Evolutionary conservation across 2,113 vertebrate genomes (phyloP), one percentile per base, ranked within the genome.

Genomic region (Channa maculata): DNA sequence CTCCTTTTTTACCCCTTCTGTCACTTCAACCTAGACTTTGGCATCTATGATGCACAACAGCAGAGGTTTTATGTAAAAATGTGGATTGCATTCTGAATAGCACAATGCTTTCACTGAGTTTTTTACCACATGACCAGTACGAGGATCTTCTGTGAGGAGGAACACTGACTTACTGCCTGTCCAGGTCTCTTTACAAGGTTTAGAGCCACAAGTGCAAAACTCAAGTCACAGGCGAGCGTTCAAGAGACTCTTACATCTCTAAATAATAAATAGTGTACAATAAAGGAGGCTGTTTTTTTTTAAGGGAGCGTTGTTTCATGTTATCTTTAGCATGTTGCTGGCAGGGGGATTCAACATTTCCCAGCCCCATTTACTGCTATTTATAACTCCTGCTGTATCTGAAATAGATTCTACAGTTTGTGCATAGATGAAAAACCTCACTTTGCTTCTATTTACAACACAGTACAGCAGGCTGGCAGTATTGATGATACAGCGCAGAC

Each of bases 261-360:
- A 41, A 90, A 91, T 91, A 81, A 90, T 89, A 70, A 60, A 92
- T 77, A 14, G 43, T 37, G 49, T 73, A 69, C 88, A 86, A 86
- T 85, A 34, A 86, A 80, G 67, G 71, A 14, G 34, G 71, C 60
- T 34, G 50, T 68, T 88, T 84, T 90, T 86, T 89, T 90, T 81
- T 49, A 61, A 71, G 45, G 71, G 75, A 79, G 73, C 62, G 74
- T 79, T 75, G 72, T 71, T 79, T 60, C 54, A 55, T 60, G 80
- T 91, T 88, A 81, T 91, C 74, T 84, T 86, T 75, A 74, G 80
- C 80, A 76, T 77, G 82, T 77, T 81, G 59, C 67, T 78, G 65
- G 69, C 46, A 52, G 55, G 15, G 64, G 74, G 57, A 68, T n/a
- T 69, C 53, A 58, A 67, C 70, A 68, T 85, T 48, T 83, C 83